Conservation (phyloP, 1,140 invertebrate species). For the Drosophila azteca region DNA sequence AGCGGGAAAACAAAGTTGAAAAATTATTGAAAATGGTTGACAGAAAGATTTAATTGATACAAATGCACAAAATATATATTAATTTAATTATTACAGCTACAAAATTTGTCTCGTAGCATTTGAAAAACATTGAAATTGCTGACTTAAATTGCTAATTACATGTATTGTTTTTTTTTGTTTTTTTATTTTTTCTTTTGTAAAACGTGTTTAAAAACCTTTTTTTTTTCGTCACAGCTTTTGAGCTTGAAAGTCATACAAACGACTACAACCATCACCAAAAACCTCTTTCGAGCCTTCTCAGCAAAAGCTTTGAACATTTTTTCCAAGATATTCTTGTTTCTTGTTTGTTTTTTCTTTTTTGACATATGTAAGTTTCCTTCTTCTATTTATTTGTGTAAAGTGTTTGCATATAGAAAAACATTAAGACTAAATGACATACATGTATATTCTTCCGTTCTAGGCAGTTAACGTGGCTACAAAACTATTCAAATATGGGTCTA, state of each 20-base stretch:
- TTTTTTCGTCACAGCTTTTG: slow-evolving; percentile 55
- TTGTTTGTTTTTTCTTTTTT: slow-evolving; percentile 15
- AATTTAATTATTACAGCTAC: slow-evolving; percentile 33
- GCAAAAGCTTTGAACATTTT: slow-evolving; percentile 57
- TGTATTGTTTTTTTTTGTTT: slow-evolving; percentile 25
- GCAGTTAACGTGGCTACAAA: slow-evolving; percentile 80
- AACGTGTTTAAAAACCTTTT: slow-evolving; percentile 50
- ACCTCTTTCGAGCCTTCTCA: slow-evolving; percentile 49
- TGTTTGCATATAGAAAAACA: slow-evolving; percentile 43
- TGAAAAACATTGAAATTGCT: slow-evolving; percentile 61
- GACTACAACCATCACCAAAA: slow-evolving; percentile 60
- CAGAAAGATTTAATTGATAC: slow-evolving; percentile 39
- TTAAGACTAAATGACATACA: slow-evolving; percentile 69
- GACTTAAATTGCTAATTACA: slow-evolving; percentile 51
- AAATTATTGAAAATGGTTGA: slow-evolving; percentile 24
- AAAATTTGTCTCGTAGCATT: slow-evolving; percentile 30
- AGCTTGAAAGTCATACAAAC: slow-evolving; percentile 43
- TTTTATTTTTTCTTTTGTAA: slow-evolving; percentile 40
- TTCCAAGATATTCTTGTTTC: slow-evolving; percentile 7
- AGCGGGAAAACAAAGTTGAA: slow-evolving; percentile 26
- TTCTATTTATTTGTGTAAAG: slow-evolving; percentile 29
- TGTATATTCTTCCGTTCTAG: slow-evolving; percentile 74
- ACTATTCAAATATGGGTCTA: slow-evolving; percentile 65
- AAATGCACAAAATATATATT: slow-evolving; percentile 53
- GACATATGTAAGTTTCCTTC: slow-evolving; percentile 14